Conservation (phyloP, 2,888 invertebrate species). For the Exocentrus adspersus region DNA sequence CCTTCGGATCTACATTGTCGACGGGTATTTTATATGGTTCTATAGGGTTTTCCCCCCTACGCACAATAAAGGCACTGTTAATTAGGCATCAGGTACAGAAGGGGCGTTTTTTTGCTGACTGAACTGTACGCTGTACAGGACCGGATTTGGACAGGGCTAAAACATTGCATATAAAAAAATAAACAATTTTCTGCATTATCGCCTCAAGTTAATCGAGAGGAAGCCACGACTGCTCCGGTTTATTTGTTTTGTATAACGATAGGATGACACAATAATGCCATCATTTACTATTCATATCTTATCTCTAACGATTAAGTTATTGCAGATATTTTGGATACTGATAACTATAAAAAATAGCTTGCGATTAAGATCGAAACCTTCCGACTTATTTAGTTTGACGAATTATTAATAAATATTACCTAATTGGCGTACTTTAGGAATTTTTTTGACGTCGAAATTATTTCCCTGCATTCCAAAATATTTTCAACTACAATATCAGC, state of each 20-base stretch:
- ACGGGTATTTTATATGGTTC: constrained; percentile 28
- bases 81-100: constrained; percentile 41
- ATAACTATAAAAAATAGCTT: constrained; percentile 18
- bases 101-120: constrained; percentile 17
- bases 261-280: not conserved
- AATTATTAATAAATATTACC: not conserved
- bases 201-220: no score
- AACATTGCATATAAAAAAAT: no score
- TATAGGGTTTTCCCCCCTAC: constrained; percentile 30
- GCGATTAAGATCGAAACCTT: constrained; percentile 16
- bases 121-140: constrained; percentile 5
- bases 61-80: constrained; percentile 31
- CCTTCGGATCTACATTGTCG: constrained; percentile 24
- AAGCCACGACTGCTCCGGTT: not conserved
- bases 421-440: not conserved
- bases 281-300: constrained; percentile 19
- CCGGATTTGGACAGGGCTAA: not conserved
- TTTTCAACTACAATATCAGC: no score
- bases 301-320: constrained; percentile 18
- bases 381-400: constrained; percentile 14
- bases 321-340: constrained; percentile 12
- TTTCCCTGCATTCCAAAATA: no score
- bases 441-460: not conserved
- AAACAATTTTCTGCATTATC: no score
- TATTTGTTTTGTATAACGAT: not conserved